These are phyloP conservation scores for Chaitophorus viminalis DNA, from an alignment of 2,888 invertebrate genomes.

Conservation along the genomic window DNA sequence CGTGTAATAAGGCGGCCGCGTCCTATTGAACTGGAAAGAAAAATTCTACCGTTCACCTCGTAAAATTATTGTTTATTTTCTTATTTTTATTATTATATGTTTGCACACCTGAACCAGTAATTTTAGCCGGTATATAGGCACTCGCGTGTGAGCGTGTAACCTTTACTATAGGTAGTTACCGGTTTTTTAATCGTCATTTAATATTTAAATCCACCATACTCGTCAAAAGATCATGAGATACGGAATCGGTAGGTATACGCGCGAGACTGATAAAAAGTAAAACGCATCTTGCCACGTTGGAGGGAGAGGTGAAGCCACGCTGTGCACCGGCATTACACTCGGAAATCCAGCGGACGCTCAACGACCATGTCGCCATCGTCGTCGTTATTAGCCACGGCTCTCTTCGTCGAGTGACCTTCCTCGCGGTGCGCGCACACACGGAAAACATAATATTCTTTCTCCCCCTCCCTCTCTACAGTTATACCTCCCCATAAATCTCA, in stretches of 20 bases:
- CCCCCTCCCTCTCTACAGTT: not conserved
- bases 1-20: not conserved
- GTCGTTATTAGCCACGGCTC: not conserved
- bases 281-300: not conserved
- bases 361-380: not conserved
- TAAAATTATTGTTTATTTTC: not conserved
- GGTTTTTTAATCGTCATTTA: slow-evolving; percentile 32
- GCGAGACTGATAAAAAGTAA: not conserved
- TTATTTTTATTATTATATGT: not conserved
- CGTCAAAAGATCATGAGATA: not conserved
- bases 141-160: slow-evolving; percentile 17
- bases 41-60: not conserved
- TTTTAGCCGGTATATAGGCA: not conserved
- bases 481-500: too few relatives aligned
- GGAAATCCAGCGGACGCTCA: not conserved
- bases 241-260: not conserved
- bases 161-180: slow-evolving; percentile 20
- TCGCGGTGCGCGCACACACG: not conserved
- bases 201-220: slow-evolving; percentile 25
- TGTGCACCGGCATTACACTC: not conserved
- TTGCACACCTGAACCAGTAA: slow-evolving; percentile 1
- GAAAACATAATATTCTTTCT: slow-evolving; percentile 9
- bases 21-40: not conserved
- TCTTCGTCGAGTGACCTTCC: not conserved
- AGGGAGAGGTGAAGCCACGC: not conserved